Conservation (phyloP, 2,888 invertebrate genomes). For the Erebia ligea region DNA sequence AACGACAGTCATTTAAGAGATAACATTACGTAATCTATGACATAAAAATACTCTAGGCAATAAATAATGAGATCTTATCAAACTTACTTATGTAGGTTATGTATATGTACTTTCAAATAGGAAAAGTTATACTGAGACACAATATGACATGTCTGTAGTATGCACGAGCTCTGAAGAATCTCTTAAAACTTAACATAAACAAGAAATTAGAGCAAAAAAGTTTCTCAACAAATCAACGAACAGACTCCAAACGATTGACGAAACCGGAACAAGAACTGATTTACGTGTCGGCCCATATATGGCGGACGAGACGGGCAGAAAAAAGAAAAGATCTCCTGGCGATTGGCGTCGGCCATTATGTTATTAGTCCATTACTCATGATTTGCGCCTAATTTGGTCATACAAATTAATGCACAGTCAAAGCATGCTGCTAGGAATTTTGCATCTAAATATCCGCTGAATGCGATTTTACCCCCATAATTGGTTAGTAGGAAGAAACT, state of each 20-base stretch:
- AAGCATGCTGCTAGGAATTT: conserved; percentile 57
- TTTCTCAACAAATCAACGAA: conserved; percentile 16
- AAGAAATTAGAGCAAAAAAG: conserved; percentile 9
- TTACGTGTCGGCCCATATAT: conserved; percentile 59
- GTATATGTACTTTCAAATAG: conserved; percentile 7
- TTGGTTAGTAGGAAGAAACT: conserved; percentile 60
- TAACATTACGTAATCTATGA: conserved; percentile 6
- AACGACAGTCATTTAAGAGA: conserved; percentile 10
- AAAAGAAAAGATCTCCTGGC: conserved; percentile 56
- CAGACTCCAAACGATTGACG: conserved; percentile 16
- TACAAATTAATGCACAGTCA: conserved; percentile 51
- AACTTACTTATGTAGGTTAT: conserved; percentile 10
- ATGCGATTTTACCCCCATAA: conserved; percentile 55
- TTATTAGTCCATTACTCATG: conserved; percentile 62
- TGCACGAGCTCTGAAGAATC: neutral
- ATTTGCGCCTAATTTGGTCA: conserved; percentile 60
- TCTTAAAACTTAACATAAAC: neutral
- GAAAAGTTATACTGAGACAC: neutral
- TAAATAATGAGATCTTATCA: conserved; percentile 13
- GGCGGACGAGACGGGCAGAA: conserved; percentile 52
- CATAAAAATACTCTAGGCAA: conserved; percentile 13
- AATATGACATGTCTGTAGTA: neutral
- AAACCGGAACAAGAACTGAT: conserved; percentile 57
- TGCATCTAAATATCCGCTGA: conserved; percentile 50
- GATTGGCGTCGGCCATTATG: conserved; percentile 49